These are phyloP conservation scores for Prostheceraeus crozeri DNA, from an alignment of 2,888 invertebrate species.

Conservation along the genomic window DNA sequence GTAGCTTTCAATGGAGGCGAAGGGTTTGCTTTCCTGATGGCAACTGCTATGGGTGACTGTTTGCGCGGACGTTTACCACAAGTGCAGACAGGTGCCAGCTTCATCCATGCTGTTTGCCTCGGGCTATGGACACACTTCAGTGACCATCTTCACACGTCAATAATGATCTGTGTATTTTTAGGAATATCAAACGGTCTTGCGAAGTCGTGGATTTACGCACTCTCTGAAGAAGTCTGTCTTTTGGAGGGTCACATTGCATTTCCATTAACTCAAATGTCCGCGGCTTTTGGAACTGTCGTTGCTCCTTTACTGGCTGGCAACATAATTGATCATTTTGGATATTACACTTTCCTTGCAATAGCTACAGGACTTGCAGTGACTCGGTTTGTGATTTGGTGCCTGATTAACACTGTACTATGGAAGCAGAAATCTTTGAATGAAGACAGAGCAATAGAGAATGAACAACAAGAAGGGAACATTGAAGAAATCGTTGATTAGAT, in stretches of 20 bases:
- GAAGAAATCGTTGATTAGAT: too few relatives aligned
- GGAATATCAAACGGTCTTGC: conserved; percentile 27
- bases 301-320: conserved; percentile 26
- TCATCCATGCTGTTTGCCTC: background rate
- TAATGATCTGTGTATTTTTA: conserved; percentile 9
- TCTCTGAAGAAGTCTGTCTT: conserved; percentile 26
- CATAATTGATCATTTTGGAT: conserved; percentile 25
- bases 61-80: conserved; percentile 25
- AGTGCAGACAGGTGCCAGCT: background rate
- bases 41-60: conserved; percentile 6
- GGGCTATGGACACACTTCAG: background rate
- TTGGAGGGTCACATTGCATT: conserved; percentile 29
- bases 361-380: too few relatives aligned
- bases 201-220: conserved; percentile 26
- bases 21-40: conserved; percentile 21
- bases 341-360: conserved; percentile 21
- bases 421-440: too few relatives aligned
- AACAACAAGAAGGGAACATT: too few relatives aligned
- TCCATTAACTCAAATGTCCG: conserved; percentile 24
- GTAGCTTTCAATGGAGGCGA: conserved; percentile 20
- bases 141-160: too few relatives aligned
- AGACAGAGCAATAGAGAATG: too few relatives aligned
- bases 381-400: too few relatives aligned
- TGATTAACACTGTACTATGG: too few relatives aligned
- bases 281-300: conserved; percentile 25